Conservation (phyloP, 2,113 vertebrate genomes). For the Haemorhous mexicanus region DNA sequence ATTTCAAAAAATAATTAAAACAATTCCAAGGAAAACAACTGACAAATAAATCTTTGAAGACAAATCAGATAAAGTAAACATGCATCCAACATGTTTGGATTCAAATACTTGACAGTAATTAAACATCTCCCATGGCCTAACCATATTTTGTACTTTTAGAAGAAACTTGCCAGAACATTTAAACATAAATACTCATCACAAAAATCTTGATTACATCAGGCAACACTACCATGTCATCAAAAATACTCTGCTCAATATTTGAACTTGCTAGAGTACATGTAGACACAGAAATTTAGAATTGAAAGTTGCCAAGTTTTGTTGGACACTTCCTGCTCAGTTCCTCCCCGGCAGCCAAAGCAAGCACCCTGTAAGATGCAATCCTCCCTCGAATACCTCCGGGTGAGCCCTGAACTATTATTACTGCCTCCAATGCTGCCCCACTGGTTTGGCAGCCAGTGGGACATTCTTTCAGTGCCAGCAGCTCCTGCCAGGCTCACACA, state of each 20-base stretch:
- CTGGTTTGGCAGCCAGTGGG: constrained; percentile 49
- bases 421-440: constrained; percentile 21
- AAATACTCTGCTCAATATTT: background rate
- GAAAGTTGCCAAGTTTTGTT: background rate
- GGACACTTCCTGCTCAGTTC: background rate
- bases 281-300: background rate
- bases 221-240: background rate
- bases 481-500: background rate
- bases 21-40: background rate
- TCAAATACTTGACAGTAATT: background rate
- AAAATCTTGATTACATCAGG: background rate
- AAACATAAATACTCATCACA: background rate
- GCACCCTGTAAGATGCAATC: background rate
- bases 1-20: rapidly evolving
- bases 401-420: constrained; percentile 12
- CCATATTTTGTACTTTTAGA: background rate
- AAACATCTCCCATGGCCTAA: background rate
- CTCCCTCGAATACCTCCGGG: background rate
- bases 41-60: background rate
- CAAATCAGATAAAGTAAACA: background rate
- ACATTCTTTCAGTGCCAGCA: background rate
- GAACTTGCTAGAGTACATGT: background rate
- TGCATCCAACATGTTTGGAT: background rate
- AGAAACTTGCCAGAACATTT: background rate
- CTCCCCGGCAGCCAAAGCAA: background rate